These are phyloP conservation scores for Diprion similis DNA, from an alignment of 1,140 invertebrate genomes.

Conservation along the genomic window DNA sequence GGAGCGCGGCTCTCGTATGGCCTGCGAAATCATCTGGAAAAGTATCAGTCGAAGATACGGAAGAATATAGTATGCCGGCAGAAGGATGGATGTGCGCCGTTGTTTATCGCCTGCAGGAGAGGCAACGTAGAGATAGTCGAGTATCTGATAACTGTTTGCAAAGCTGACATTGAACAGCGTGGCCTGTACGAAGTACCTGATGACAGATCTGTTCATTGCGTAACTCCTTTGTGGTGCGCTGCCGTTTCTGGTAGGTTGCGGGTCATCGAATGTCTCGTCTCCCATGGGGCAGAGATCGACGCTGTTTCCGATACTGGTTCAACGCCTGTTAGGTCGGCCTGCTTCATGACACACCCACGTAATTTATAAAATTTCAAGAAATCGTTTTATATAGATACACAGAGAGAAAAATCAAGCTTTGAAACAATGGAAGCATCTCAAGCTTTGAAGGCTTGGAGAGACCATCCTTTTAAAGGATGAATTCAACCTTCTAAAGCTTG, in stretches of 20 bases:
- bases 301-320: constrained; percentile 88
- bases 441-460: too few species aligned
- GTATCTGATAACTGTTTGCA: constrained; percentile 83
- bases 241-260: constrained; percentile 84
- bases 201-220: constrained; percentile 78
- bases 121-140: constrained; percentile 89
- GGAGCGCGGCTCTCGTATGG: constrained; percentile 71
- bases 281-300: constrained; percentile 83
- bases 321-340: constrained; percentile 87
- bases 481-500: too few species aligned
- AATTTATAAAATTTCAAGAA: constrained; percentile 26
- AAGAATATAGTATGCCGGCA: constrained; percentile 70
- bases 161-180: constrained; percentile 84
- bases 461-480: too few species aligned
- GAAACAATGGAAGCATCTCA: too few species aligned
- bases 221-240: constrained; percentile 93
- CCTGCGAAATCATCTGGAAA: constrained; percentile 70
- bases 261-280: constrained; percentile 80
- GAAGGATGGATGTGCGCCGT: constrained; percentile 81
- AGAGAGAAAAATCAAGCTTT: too few species aligned
- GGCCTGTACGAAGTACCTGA: constrained; percentile 79
- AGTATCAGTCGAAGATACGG: constrained; percentile 64
- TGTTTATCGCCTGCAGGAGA: constrained; percentile 86
- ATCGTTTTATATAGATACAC: too few species aligned
- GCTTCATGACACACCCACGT: constrained; percentile 91